Percentiles rank a stretch among this genome's conserved stretches.
Evolutionary conservation across 1,140 invertebrate genomes (phyloP).

Genomic region (Homarus americanus): DNA sequence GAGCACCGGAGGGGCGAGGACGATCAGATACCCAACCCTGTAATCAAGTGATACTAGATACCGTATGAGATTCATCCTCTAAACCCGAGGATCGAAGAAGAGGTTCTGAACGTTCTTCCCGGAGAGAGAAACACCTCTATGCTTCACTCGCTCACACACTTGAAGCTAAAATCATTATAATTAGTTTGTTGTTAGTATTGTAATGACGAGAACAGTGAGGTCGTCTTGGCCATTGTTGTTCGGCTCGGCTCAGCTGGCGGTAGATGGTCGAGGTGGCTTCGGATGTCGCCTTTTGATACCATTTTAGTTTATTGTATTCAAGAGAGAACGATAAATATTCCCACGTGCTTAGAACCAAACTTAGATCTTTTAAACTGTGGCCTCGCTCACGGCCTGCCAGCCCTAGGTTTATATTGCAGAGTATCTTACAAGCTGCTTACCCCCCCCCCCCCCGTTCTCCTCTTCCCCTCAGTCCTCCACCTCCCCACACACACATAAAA

Average conservation of each 20-base stretch:
- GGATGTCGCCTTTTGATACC: no score
- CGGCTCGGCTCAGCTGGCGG: no score
- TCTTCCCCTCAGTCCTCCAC: background rate
- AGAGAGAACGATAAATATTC: no score
- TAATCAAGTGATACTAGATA: constrained; percentile 70
- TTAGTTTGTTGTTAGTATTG: no score
- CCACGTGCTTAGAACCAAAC: no score
- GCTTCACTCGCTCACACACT: background rate
- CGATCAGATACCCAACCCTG: constrained; percentile 71
- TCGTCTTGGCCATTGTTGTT: no score
- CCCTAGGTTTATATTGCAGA: background rate
- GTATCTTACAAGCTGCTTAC: background rate
- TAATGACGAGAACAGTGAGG: no score
- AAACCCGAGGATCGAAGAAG: constrained; percentile 3
- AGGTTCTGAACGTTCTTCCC: background rate
- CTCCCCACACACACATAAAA: background rate
- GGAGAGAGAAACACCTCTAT: constrained; percentile 1
- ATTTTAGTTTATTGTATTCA: no score
- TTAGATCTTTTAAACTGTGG: background rate
- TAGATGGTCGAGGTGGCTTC: no score
- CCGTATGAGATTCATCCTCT: constrained; percentile 30
- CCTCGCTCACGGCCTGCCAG: background rate
- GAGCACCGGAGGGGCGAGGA: constrained; percentile 48
- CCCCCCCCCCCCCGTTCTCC: background rate
- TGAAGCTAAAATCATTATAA: background rate